A percentile compares a stretch with the other conserved stretches of the same genome.
These are phyloP conservation scores for Etheostoma cragini DNA, from an alignment of 2,113 vertebrate genomes.

Conservation along the genomic window DNA sequence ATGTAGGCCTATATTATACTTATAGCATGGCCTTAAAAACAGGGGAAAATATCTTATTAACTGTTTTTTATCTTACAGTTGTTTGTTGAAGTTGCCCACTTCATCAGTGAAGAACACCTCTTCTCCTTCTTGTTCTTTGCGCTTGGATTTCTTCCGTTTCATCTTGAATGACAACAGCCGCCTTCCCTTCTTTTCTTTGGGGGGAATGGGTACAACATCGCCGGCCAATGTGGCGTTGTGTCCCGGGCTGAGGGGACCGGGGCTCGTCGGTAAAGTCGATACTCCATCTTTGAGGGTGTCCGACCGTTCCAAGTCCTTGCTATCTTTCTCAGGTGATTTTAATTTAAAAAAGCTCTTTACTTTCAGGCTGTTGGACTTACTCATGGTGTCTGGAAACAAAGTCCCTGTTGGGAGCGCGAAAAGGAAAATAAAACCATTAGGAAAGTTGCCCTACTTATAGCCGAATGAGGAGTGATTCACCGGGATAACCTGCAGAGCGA, in stretches of 20 bases:
- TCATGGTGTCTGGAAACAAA: constrained; percentile 56
- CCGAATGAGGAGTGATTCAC: constrained; percentile 15
- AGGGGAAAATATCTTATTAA: not conserved
- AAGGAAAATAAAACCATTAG: not conserved
- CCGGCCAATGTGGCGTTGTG: constrained; percentile 11
- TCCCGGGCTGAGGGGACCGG: constrained; percentile 26
- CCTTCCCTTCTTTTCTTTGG: constrained; percentile 65
- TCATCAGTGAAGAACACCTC: constrained; percentile 66
- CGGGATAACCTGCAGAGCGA: constrained; percentile 52
- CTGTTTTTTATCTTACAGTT: constrained; percentile 39
- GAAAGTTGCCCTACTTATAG: not conserved
- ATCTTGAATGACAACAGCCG: constrained; percentile 50
- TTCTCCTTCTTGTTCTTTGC: constrained; percentile 13
- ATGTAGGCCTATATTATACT: too few species aligned
- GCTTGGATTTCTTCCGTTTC: constrained; percentile 67
- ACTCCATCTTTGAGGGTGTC: constrained; percentile 46
- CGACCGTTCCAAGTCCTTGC: constrained; percentile 39
- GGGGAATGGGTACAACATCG: not conserved
- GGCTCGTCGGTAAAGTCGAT: not conserved
- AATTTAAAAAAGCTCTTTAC: constrained; percentile 62
- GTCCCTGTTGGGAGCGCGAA: not conserved
- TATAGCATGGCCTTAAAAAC: not conserved
- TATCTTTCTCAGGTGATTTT: constrained; percentile 62
- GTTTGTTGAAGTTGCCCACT: constrained; percentile 57
- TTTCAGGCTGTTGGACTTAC: constrained; percentile 64